Conservation (phyloP, 2,113 vertebrate species). For the Cynopterus brachyotis region DNA sequence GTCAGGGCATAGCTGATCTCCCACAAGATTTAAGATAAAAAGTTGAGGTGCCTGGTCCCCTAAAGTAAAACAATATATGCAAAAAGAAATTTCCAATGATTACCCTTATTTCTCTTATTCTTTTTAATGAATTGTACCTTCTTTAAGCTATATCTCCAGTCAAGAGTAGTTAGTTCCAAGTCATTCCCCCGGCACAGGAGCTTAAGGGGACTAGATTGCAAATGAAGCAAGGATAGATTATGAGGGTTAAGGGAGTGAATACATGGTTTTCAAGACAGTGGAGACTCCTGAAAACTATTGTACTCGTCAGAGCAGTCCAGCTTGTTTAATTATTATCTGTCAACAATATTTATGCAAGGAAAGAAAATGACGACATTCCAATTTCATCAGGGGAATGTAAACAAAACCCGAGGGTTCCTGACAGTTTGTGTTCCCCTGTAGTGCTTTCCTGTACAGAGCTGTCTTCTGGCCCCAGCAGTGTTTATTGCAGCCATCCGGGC, state of each 20-base stretch:
- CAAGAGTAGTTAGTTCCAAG: background rate
- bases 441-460: constrained; percentile 55
- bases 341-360: constrained; percentile 58
- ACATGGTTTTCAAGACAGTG: constrained; percentile 25
- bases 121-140: background rate
- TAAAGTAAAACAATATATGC: background rate
- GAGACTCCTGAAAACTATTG: background rate
- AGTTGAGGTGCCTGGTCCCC: background rate
- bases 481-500: constrained; percentile 43
- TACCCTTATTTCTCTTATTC: background rate
- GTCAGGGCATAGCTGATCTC: background rate
- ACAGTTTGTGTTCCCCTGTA: background rate
- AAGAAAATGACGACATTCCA: constrained; percentile 68
- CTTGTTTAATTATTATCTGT: constrained; percentile 44
- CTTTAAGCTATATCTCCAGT: background rate
- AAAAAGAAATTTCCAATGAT: background rate
- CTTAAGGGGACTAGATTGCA: background rate
- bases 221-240: background rate
- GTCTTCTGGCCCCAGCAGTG: constrained; percentile 49
- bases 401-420: constrained; percentile 66
- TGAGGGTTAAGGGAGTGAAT: rapidly evolving
- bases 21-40: background rate
- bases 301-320: background rate
- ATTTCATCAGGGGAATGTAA: constrained; percentile 65
- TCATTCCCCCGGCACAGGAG: background rate